phyloP scores from a whole-genome alignment of 2,888 invertebrate genomes.

The Eudemis profundana region DNA sequence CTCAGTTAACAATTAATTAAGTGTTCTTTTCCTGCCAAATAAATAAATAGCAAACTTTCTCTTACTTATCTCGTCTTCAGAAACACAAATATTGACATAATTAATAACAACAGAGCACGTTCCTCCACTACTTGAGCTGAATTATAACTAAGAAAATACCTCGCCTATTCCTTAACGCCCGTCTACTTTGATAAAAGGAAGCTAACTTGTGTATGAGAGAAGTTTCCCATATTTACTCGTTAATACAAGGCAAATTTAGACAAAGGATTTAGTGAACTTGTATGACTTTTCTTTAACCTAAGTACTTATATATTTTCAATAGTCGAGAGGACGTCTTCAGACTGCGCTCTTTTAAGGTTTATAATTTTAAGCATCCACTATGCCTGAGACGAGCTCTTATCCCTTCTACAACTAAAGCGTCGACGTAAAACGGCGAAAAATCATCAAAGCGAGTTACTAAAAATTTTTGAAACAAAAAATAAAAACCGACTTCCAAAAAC shows the following conservation, averaged over 20 bases:
- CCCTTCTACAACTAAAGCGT: constrained; percentile 50
- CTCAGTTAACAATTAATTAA: constrained; percentile 63
- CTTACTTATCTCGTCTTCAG: constrained; percentile 67
- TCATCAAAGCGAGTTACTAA: constrained; percentile 66
- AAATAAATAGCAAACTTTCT: constrained; percentile 69
- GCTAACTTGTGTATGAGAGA: constrained; percentile 5
- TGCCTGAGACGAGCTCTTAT: constrained; percentile 28
- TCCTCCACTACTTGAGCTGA: constrained; percentile 63
- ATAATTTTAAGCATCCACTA: constrained; percentile 19
- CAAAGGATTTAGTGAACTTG: background rate
- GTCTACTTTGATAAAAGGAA: constrained; percentile 21
- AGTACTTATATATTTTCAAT: background rate
- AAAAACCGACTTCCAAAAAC: no score
- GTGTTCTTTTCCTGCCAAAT: constrained; percentile 59
- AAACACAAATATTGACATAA: constrained; percentile 76
- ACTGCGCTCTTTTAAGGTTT: constrained; percentile 4
- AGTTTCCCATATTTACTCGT: background rate
- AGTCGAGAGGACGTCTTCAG: background rate
- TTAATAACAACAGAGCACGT: constrained; percentile 74
- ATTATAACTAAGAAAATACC: constrained; percentile 62
- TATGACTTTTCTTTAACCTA: background rate
- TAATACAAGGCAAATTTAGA: background rate
- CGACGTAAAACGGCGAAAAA: constrained; percentile 63
- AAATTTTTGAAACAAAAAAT: no score
- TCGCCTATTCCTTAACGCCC: constrained; percentile 26